These are phyloP conservation scores for Hyaena hyaena DNA, from an alignment of 2,113 vertebrate genomes.

Conservation along the genomic window DNA sequence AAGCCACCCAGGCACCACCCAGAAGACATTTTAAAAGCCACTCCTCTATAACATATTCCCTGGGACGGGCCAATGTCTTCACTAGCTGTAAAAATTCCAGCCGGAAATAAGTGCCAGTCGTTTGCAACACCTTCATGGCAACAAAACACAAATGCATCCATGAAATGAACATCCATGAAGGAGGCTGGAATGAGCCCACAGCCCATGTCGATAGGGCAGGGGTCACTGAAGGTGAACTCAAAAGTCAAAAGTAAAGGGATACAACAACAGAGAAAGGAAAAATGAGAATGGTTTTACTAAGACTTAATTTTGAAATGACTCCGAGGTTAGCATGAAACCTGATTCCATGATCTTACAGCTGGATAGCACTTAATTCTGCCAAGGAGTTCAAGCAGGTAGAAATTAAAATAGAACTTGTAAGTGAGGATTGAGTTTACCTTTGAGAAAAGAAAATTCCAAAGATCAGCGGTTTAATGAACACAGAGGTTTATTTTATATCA, in stretches of 20 bases:
- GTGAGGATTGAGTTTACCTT: not conserved
- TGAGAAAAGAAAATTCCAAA: not conserved
- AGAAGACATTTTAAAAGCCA: not conserved
- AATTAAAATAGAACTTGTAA: not conserved
- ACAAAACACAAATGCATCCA: not conserved
- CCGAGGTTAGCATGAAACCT: not conserved
- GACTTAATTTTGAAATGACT: not conserved
- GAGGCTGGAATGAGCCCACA: not conserved
- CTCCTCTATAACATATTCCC: not conserved
- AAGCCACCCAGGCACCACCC: too few species aligned
- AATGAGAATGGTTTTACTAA: not conserved
- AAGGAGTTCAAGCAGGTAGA: not conserved
- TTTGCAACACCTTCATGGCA: not conserved
- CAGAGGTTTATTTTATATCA: not conserved
- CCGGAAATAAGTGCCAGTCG: not conserved
- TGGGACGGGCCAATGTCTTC: not conserved
- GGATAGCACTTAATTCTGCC: not conserved
- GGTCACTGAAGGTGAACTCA: not conserved
- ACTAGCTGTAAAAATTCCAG: not conserved
- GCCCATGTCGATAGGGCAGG: not conserved
- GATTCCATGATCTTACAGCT: not conserved
- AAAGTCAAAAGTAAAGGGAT: not conserved
- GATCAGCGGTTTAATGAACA: not conserved
- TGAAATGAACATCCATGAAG: not conserved
- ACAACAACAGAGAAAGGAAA: not conserved